Percentiles rank a stretch among this genome's conserved stretches.
phyloP scores from a whole-genome alignment of 2,113 vertebrate genomes.

The Prietella phreatophila region DNA sequence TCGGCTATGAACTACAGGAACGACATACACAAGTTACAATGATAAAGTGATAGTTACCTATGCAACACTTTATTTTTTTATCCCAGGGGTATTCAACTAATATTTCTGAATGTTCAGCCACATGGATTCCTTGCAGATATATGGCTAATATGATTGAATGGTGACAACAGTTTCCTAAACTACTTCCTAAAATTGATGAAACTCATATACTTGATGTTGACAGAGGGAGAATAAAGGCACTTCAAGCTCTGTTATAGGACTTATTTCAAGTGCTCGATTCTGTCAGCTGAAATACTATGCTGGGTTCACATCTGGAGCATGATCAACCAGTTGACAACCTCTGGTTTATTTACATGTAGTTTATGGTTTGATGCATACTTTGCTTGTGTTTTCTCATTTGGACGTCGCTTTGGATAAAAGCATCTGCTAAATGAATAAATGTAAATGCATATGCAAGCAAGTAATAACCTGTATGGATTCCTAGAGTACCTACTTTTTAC shows the following conservation, averaged over 20 bases:
- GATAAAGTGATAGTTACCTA: neutral
- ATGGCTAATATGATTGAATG: neutral
- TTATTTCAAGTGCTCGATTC: neutral
- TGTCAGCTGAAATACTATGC: neutral
- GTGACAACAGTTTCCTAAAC: neutral
- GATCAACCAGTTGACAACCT: neutral
- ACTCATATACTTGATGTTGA: neutral
- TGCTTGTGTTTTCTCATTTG: no score
- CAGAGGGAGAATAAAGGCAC: no score
- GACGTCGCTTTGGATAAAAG: no score
- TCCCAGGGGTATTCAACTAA: neutral
- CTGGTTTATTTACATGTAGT: neutral
- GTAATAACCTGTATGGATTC: neutral
- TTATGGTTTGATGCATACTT: neutral
- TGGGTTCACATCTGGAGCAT: neutral
- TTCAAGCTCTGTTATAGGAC: neutral
- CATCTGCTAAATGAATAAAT: no score
- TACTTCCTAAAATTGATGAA: neutral
- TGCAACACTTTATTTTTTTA: no score
- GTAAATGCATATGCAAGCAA: neutral
- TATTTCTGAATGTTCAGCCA: neutral
- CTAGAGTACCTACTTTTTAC: neutral
- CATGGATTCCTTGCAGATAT: neutral
- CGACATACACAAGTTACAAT: neutral
- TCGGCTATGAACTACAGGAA: conserved; percentile 84